Base-by-base conservation (phyloP, 2,113 vertebrate genomes). In the Thermophis baileyi region DNA sequence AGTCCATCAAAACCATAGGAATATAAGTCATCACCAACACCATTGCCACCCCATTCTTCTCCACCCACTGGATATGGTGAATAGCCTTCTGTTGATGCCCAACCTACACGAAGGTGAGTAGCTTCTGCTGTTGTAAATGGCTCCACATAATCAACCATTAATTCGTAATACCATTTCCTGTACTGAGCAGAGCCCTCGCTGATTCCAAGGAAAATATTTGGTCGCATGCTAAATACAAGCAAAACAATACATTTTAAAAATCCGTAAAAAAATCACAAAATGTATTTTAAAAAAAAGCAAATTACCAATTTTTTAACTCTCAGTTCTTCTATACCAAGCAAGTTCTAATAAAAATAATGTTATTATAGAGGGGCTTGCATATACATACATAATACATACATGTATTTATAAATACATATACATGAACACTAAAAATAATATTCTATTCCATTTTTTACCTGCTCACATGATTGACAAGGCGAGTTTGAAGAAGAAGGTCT, bases 121-220 rank as follows among this genome's bases (percentile, higher is more conserved):
- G 99, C 98, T 94, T 99, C 99, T 1, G 99, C 98, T 0, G 99
- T 99, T 94, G 99, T 97, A 12, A 99, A 99, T 0, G 99, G 98
- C 89, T 98, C 96, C 0, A 98, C 98, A n/a, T 98, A 97, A 95
- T 99, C 99, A 96, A 99, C 98, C 88, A 99, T 99, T 92, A 99
- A 96, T 55, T 99, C 99, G 18, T 99, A 99, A 96, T 99, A 99
- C 99, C 99, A 99, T 95, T 99, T 99, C 95, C 96, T 98, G 97
- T 99, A 99, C 81, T 99, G 99, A 27, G 99, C 99, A 0, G 99
- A 99, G 57, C 99, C 99, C 86, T 99, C 99, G 0, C 98, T 99
- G 95, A 99, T 98, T 0, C 99, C 99, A 96, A 99, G 96, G 94
- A 99, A 99, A 96, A 99, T 99, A 94, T 99, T 99, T 89, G 99